phyloP scores from a whole-genome alignment of 2,888 invertebrate species.

The Neelides folsomi region DNA sequence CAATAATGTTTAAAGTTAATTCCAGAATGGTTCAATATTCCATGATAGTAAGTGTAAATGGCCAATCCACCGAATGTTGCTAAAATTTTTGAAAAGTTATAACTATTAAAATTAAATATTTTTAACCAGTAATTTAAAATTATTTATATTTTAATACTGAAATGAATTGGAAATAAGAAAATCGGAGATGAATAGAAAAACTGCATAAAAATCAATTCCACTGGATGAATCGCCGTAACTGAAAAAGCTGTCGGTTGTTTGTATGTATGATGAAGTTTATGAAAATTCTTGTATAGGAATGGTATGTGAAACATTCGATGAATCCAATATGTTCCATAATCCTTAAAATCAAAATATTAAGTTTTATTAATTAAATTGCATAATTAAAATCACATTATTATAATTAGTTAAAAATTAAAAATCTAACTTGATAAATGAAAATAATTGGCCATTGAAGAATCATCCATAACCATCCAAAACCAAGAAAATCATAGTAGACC shows the following conservation, averaged over 20 bases:
- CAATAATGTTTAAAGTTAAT: constrained; percentile 56
- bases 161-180: constrained; percentile 49
- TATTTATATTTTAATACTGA: not conserved
- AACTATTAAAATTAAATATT: not conserved
- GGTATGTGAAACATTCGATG: constrained; percentile 56
- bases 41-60: constrained; percentile 56
- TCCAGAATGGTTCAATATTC: constrained; percentile 62
- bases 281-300: constrained; percentile 55
- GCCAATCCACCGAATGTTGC: constrained; percentile 40
- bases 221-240: constrained; percentile 58
- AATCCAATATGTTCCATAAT: constrained; percentile 53
- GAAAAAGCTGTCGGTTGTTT: constrained; percentile 64
- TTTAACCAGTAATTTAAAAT: not conserved
- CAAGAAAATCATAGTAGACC: constrained; percentile 50
- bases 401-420: constrained; percentile 1
- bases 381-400: no score
- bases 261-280: constrained; percentile 61
- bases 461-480: constrained; percentile 54
- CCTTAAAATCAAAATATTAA: constrained; percentile 38
- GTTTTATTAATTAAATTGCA: no score
- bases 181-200: constrained; percentile 48
- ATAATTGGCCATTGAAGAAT: constrained; percentile 50
- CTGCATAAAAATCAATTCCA: constrained; percentile 54
- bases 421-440: constrained; percentile 49
- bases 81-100: constrained; percentile 33